These are phyloP conservation scores for Sander lucioperca DNA, from an alignment of 2,113 vertebrate genomes.

Conservation along the genomic window DNA sequence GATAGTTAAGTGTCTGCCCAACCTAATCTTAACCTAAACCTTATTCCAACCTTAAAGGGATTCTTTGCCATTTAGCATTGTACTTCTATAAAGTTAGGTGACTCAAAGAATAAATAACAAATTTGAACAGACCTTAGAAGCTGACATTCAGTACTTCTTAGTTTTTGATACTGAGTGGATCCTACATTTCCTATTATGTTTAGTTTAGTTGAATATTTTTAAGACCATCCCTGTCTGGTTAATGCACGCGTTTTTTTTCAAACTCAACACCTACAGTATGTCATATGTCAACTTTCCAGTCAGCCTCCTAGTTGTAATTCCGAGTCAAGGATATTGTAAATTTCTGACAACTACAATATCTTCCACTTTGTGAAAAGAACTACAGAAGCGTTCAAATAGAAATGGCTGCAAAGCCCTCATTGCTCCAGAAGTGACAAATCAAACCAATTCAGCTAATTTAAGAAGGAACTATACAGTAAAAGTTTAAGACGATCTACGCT, in stretches of 20 bases:
- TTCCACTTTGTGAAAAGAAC: too few relatives aligned
- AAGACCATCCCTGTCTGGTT: too few relatives aligned
- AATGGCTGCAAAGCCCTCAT: too few relatives aligned
- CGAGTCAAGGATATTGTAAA: too few relatives aligned
- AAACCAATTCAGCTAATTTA: not conserved
- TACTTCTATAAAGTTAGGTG: not conserved
- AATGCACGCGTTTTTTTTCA: too few relatives aligned
- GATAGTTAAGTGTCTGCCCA: too few relatives aligned
- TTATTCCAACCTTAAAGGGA: not conserved
- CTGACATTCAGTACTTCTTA: not conserved
- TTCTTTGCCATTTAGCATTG: not conserved
- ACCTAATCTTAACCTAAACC: not conserved
- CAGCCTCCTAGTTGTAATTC: not conserved
- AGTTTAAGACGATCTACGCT: too few relatives aligned
- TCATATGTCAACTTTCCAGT: not conserved
- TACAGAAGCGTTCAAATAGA: not conserved
- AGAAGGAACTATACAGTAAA: too few relatives aligned
- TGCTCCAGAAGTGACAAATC: not conserved
- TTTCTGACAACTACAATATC: too few relatives aligned
- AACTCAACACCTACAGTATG: not conserved
- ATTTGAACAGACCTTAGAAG: not conserved
- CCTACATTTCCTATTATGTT: not conserved
- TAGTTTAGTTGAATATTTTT: too few relatives aligned
- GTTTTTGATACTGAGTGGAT: not conserved
- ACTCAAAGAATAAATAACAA: not conserved